Conservation (phyloP, 2,113 vertebrate species). For the Tringa solitaria region DNA sequence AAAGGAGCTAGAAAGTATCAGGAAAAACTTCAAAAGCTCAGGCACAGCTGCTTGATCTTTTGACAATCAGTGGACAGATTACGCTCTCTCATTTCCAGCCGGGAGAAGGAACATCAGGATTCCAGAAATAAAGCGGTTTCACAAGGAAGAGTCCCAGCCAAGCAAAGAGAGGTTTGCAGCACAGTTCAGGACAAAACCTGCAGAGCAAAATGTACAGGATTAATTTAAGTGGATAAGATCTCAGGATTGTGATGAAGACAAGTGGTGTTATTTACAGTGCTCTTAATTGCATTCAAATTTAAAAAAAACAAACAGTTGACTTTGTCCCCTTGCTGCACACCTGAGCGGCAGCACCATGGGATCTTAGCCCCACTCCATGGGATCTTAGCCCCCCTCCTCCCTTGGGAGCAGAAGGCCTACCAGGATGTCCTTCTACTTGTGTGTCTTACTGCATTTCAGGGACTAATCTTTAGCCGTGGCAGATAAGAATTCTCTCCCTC, state of each 20-base stretch:
- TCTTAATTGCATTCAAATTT: background rate
- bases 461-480: background rate
- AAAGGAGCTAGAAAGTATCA: background rate
- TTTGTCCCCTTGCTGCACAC: background rate
- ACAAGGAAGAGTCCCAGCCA: background rate
- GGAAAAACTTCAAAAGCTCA: background rate
- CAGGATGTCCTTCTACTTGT: background rate
- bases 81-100: background rate
- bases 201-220: background rate
- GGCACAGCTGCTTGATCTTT: background rate
- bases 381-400: background rate
- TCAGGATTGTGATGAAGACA: fast-evolving
- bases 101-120: background rate
- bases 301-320: background rate
- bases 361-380: background rate
- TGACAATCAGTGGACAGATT: background rate
- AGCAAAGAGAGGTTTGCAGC: background rate
- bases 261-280: background rate
- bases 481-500: background rate
- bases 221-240: background rate
- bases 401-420: background rate
- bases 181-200: background rate
- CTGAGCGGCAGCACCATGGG: background rate
- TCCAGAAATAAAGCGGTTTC: background rate
- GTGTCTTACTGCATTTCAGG: background rate